These are phyloP conservation scores for Drosophila rellima DNA, from an alignment of 2,888 invertebrate species.

Conservation along the genomic window DNA sequence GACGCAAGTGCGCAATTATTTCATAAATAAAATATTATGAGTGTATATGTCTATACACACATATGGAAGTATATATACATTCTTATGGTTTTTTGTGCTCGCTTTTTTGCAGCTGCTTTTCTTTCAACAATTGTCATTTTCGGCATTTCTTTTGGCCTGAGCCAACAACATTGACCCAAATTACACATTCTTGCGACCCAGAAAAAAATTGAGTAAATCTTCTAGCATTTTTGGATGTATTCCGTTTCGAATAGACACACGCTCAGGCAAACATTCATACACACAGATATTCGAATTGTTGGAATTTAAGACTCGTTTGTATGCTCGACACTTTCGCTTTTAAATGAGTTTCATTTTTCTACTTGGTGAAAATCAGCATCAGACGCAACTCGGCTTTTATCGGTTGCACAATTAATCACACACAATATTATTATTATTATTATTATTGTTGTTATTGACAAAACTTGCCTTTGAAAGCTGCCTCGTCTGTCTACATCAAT, in stretches of 20 bases:
- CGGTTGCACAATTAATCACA: constrained; percentile 66
- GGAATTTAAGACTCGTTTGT: constrained; percentile 7
- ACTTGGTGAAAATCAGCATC: constrained; percentile 43
- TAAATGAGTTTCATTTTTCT: constrained; percentile 32
- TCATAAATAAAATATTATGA: constrained; percentile 43
- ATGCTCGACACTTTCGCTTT: constrained; percentile 58
- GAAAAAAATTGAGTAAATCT: constrained; percentile 31
- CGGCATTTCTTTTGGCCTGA: constrained; percentile 38
- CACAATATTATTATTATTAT: constrained; percentile 41
- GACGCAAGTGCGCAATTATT: constrained; percentile 70
- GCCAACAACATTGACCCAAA: constrained; percentile 68
- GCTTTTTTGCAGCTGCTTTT: constrained; percentile 52
- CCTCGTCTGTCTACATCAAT: constrained; percentile 26
- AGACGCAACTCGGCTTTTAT: constrained; percentile 41
- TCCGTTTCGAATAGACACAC: background rate
- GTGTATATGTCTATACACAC: constrained; percentile 6
- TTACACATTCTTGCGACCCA: constrained; percentile 46
- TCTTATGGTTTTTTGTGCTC: constrained; percentile 7
- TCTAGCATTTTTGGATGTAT: constrained; percentile 27
- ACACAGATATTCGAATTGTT: background rate
- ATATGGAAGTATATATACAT: constrained; percentile 11
- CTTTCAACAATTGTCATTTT: constrained; percentile 60
- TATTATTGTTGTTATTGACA: constrained; percentile 35
- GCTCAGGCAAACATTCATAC: background rate
- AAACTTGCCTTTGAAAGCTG: constrained; percentile 15